Conservation (phyloP, 2,113 vertebrate species). For the Neodon shergylaensis region DNA sequence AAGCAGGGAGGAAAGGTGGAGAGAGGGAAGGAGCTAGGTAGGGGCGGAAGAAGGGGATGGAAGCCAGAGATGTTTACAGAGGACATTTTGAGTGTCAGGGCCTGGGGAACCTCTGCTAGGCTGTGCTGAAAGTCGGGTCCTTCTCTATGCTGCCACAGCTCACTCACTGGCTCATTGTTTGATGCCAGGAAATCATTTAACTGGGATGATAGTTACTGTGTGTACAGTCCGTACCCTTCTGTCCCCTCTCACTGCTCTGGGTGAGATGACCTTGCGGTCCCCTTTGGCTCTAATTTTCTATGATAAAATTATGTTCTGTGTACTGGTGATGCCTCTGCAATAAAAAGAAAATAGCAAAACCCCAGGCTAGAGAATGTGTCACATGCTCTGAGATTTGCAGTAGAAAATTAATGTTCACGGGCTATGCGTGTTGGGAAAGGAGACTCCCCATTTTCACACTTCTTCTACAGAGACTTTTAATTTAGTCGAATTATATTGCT, state of each 20-base stretch:
- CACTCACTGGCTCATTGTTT: background rate
- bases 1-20: background rate
- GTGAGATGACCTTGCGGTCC: conserved; percentile 60
- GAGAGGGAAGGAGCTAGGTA: too few species aligned
- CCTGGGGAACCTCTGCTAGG: background rate
- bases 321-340: conserved; percentile 39
- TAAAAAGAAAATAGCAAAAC: conserved; percentile 67
- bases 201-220: conserved; percentile 12
- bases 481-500: conserved; percentile 70
- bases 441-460: conserved; percentile 52
- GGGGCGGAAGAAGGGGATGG: background rate
- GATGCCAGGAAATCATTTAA: conserved; percentile 48
- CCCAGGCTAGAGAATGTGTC: conserved; percentile 52
- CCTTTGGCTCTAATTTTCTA: conserved; percentile 70
- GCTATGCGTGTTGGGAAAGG: conserved; percentile 42
- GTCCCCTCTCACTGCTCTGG: background rate
- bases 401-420: conserved; percentile 63
- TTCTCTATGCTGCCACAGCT: background rate
- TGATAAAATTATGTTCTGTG: conserved; percentile 72
- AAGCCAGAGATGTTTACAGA: background rate
- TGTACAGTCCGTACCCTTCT: conserved; percentile 46
- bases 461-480: conserved; percentile 63
- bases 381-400: conserved; percentile 60
- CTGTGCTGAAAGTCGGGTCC: background rate
- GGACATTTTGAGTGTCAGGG: background rate